These are phyloP conservation scores for Rhineura floridana DNA, from an alignment of 2,113 vertebrate genomes.

Conservation along the genomic window DNA sequence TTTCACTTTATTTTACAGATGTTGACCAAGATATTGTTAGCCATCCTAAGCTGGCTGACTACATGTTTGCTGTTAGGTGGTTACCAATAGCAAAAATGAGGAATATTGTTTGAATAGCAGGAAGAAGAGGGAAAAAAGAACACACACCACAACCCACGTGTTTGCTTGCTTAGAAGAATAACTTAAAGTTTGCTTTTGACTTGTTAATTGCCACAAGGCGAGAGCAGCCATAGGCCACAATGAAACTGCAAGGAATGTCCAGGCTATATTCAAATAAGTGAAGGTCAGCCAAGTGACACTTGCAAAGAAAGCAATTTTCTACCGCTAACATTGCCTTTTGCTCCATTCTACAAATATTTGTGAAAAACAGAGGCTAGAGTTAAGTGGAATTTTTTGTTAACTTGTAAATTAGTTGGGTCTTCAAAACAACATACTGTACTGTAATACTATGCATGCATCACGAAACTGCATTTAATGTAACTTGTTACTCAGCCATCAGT, in stretches of 20 bases:
- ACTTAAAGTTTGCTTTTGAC: constrained; percentile 33
- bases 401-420: neutral
- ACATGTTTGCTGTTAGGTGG: constrained; percentile 9
- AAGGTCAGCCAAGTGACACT: constrained; percentile 76
- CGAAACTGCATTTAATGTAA: neutral
- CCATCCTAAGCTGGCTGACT: neutral
- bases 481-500: too few relatives aligned
- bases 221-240: constrained; percentile 43
- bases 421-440: neutral
- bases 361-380: neutral
- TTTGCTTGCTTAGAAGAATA: constrained; percentile 8
- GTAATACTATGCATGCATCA: neutral
- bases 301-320: constrained; percentile 54
- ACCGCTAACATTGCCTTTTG: constrained; percentile 57
- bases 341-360: constrained; percentile 3
- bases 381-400: neutral
- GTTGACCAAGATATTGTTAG: neutral
- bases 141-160: neutral
- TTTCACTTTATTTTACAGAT: constrained; percentile 7
- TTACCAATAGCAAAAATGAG: neutral
- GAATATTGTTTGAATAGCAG: neutral
- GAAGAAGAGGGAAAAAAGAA: neutral
- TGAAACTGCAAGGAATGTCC: constrained; percentile 69
- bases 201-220: constrained; percentile 73
- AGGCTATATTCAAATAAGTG: constrained; percentile 64